Conservation (phyloP, 1,140 invertebrate species). For the Lepidostoma basale region DNA sequence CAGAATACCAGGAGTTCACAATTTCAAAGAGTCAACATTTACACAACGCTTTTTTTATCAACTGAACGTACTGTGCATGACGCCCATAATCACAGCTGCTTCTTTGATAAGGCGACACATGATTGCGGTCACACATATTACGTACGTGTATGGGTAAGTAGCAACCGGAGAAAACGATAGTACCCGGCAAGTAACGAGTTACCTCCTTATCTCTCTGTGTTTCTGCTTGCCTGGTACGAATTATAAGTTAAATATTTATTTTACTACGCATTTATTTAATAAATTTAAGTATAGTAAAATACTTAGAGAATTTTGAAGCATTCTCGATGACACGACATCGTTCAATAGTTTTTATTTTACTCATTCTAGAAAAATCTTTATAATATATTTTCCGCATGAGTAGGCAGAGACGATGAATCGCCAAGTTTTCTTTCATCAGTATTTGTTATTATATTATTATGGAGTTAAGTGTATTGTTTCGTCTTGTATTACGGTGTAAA, state of each 20-base stretch:
- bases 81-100: conserved; percentile 23
- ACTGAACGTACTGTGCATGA: background rate
- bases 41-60: background rate
- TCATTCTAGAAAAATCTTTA: too few species aligned
- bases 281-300: background rate
- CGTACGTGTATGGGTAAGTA: background rate
- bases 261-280: background rate
- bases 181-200: too few species aligned
- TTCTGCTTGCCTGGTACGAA: background rate
- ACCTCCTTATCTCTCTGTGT: conserved; percentile 4
- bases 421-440: too few species aligned
- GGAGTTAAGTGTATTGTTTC: too few species aligned
- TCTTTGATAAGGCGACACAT: conserved; percentile 5
- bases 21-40: conserved; percentile 14
- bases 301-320: too few species aligned
- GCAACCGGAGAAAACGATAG: too few species aligned
- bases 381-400: too few species aligned
- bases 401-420: too few species aligned
- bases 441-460: too few species aligned
- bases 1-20: conserved; percentile 9
- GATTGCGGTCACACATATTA: conserved; percentile 2
- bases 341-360: too few species aligned
- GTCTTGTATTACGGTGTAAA: too few species aligned
- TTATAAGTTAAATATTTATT: conserved; percentile 8
- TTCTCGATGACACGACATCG: too few species aligned